Base-by-base conservation (phyloP, 1,140 invertebrate genomes). In the Drosophila hydei region DNA sequence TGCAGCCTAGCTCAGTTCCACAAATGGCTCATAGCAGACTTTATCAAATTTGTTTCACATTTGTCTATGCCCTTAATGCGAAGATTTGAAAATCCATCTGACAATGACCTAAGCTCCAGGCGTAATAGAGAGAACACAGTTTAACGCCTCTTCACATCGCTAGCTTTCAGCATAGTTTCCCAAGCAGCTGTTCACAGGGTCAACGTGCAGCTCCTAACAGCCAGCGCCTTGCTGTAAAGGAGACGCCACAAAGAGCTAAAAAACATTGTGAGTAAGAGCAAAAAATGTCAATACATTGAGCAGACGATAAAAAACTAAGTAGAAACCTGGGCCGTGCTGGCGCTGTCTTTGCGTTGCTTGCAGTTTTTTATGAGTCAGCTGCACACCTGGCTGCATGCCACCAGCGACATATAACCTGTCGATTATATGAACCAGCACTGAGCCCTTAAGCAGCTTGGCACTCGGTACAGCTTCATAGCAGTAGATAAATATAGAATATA, bases 381-480 rank as follows among this genome's bases (percentile, higher is more conserved):
- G 36, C 51, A 21, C 54, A 52, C 48, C 61, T 65, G 43, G 77
- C 64, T 30, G 50, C 52, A 55, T 80, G 68, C 43, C 43, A 48
- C 21, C 23, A 14, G 21, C 16, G 9, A 36, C 23, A 33, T 33
- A 33, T 58, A 30, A 38, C 52, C 52, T 38, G 36, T 43, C 42
- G 42, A 73, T 79, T 78, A 73, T 54, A 36, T 71, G 60, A 63
- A 43, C 60, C 70, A 59, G 47, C 45, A 43, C 51, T 61, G 64
- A 77, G 60, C 60, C 65, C 60, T 81, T 75, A 75, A 81, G 79
- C 79, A 78, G 55, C 56, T 45, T 65, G 61, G 50, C 27, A 42
- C 38, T 14, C 4, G 1, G 38, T 1, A 16, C 38, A 42, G 30
- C 38, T 42, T 16, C n/a, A 14, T 14, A 40, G 38, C n/a, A 42